Evolutionary conservation across 1,140 invertebrate species (phyloP), one percentile per base, ranked within the genome.

Genomic region (Hyposmocoma kahamanoa): DNA sequence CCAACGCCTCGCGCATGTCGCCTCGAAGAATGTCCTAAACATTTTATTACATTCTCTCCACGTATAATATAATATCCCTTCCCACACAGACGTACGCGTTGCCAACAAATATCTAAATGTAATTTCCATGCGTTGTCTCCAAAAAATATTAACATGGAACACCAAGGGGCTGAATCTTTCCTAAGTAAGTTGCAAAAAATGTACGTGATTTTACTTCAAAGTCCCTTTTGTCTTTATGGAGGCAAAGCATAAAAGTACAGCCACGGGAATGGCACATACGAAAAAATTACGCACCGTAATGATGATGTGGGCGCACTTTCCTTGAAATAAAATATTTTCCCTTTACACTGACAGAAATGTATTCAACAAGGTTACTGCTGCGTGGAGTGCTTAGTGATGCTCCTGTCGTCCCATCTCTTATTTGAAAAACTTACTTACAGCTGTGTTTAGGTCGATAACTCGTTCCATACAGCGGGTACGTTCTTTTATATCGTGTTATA

Each of bases 191-290:
- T 84, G 79, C 77, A 84, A 84, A 82, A 84, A 84, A 83, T 83
- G 74, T 85, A 85, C 81, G 81, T 85, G 81, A 85, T 85, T 84
- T 84, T 82, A 84, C 79, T 84, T 84, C 81, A 84, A 85, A 85
- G 81, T 83, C 72, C 75, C 72, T 85, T 85, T 83, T 85, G 79
- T 85, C 77, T 85, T 83, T 83, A 85, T 83, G 72, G 72, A 80
- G 66, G 76, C 71, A 75, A 74, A 69, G 74, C 77, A 83, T 81
- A 82, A 84, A 84, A 81, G 79, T 81, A 81, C 77, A 75, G 75
- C 63, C 72, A 76, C 66, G 64, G 59, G 77, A 84, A 81, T 75
- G 77, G 79, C 77, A 81, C 73, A 81, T 80, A 75, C 75, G 67
- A 75, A 84, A 82, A 83, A 84, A 84, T 84, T 84, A 84, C 81